Evolutionary conservation across 1,140 invertebrate species (phyloP).

Genomic region (Popillia japonica): DNA sequence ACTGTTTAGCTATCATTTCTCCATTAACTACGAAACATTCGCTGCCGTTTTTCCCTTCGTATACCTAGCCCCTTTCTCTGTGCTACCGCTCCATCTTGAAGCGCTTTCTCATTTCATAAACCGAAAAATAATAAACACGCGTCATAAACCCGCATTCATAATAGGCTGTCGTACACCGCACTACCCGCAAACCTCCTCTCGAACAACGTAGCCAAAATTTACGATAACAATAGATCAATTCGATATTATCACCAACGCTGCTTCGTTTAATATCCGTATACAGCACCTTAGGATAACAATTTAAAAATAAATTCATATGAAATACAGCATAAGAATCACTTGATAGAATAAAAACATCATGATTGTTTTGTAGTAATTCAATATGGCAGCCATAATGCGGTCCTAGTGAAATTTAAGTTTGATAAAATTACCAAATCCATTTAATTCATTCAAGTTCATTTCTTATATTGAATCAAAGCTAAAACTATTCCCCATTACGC

Average conservation of each 20-base stretch:
- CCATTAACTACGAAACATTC: slow-evolving; percentile 9
- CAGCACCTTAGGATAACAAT: too few species aligned
- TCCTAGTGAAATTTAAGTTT: too few species aligned
- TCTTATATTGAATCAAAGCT: too few species aligned
- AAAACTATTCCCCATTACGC: too few species aligned
- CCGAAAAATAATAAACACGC: slow-evolving; percentile 33
- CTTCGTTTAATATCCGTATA: not conserved
- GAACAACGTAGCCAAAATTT: not conserved
- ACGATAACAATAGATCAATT: slow-evolving; percentile 30
- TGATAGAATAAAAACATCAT: too few species aligned
- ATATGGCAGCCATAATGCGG: too few species aligned
- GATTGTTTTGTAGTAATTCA: too few species aligned
- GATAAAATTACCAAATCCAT: too few species aligned
- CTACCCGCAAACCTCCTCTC: not conserved
- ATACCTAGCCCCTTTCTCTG: not conserved
- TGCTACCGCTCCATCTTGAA: not conserved
- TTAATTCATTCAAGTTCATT: too few species aligned
- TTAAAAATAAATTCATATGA: too few species aligned
- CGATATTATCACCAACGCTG: not conserved
- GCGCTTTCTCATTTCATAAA: slow-evolving; percentile 25
- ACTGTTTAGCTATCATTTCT: not conserved
- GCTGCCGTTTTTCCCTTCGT: not conserved
- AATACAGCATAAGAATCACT: too few species aligned
- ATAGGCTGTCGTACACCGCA: not conserved
- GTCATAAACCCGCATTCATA: slow-evolving; percentile 7